Evolutionary conservation across 2,797 vertebrate species (phyloP).

Genomic region (Lophotriccus pileatus): DNA sequence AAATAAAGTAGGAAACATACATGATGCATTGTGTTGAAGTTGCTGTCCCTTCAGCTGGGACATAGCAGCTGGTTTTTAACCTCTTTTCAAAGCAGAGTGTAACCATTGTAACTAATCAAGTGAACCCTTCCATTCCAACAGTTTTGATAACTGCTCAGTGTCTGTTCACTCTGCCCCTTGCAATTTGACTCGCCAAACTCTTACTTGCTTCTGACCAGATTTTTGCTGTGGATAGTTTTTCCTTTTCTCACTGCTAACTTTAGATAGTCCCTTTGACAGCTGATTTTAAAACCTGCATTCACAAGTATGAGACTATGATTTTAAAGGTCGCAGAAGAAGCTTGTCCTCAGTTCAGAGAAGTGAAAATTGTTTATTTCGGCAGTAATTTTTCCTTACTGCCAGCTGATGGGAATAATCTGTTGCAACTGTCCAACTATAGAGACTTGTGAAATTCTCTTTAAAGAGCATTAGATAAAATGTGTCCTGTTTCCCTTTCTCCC

Average conservation of each 20-base stretch:
- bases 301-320: neutral
- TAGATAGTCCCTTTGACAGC: constrained; percentile 12
- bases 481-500: neutral
- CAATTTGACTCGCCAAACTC: neutral
- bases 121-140: neutral
- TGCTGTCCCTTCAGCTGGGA: neutral
- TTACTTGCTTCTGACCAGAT: neutral
- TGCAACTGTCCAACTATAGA: neutral
- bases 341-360: neutral
- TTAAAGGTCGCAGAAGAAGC: constrained; percentile 5
- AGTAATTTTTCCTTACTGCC: neutral
- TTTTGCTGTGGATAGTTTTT: constrained; percentile 25
- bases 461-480: neutral
- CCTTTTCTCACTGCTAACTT: constrained; percentile 15
- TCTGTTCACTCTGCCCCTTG: neutral
- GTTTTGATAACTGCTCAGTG: neutral
- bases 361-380: neutral
- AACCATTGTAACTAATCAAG: neutral
- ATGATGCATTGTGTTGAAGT: neutral
- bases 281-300: constrained; percentile 17
- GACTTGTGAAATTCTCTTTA: neutral
- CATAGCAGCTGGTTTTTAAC: neutral
- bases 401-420: neutral
- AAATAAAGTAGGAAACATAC: neutral
- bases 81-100: neutral